phyloP scores from a whole-genome alignment of 2,888 invertebrate species.

The Rhamnusium bicolor region DNA sequence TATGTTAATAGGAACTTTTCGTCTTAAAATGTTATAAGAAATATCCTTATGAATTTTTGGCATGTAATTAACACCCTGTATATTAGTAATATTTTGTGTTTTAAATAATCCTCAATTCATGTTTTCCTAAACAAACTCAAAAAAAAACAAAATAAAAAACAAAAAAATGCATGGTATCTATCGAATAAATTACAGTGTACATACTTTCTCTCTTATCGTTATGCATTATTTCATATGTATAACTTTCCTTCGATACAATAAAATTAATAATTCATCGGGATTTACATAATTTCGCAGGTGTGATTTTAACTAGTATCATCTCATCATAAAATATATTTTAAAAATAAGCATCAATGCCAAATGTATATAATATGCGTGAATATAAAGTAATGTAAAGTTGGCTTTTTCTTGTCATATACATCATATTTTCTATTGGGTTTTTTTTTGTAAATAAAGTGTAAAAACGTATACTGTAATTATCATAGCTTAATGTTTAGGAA shows the following conservation, averaged over 20 bases:
- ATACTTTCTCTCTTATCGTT: slow-evolving; percentile 25
- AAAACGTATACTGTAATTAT: no score
- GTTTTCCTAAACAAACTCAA: no score
- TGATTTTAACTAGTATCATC: slow-evolving; percentile 14
- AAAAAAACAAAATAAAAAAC: no score
- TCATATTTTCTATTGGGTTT: not conserved
- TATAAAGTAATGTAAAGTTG: not conserved
- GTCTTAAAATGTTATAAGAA: no score
- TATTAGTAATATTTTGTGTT: not conserved
- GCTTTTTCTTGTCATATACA: not conserved
- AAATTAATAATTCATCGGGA: slow-evolving; percentile 7
- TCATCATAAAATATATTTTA: slow-evolving; percentile 19
- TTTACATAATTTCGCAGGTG: slow-evolving; percentile 33
- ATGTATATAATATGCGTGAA: not conserved
- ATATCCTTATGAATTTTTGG: no score
- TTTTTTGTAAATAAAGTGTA: not conserved
- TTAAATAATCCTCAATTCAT: not conserved
- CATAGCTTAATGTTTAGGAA: no score
- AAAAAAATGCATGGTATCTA: slow-evolving; percentile 13
- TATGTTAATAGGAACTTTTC: no score
- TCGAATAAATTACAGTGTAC: slow-evolving; percentile 6
- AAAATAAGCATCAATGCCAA: slow-evolving; percentile 27
- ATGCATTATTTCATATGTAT: slow-evolving; percentile 5
- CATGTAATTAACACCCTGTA: no score
- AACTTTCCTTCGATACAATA: not conserved